phyloP scores from a whole-genome alignment of 2,113 vertebrate genomes.

The Chelonoidis abingdonii region DNA sequence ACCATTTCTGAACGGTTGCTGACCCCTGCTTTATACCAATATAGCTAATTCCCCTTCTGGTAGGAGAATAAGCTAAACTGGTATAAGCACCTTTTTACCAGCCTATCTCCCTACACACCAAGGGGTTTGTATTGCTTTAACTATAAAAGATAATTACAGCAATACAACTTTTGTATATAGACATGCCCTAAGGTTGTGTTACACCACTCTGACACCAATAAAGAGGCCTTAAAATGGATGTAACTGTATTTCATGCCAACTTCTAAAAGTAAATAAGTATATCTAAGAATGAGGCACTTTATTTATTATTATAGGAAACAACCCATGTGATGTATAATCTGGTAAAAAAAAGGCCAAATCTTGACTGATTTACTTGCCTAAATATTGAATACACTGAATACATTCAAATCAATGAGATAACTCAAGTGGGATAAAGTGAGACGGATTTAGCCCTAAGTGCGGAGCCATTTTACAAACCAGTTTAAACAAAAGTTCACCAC shows the following conservation, averaged over 20 bases:
- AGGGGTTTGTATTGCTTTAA: neutral
- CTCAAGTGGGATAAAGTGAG: neutral
- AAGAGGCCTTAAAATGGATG: neutral
- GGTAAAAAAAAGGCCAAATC: neutral
- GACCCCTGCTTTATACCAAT: neutral
- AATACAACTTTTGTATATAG: neutral
- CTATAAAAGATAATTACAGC: neutral
- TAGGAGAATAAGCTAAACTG: neutral
- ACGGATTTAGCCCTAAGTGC: neutral
- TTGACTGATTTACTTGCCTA: slow-evolving; percentile 5
- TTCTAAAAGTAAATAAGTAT: neutral
- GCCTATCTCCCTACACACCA: neutral
- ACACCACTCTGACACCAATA: neutral
- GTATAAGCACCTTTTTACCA: neutral
- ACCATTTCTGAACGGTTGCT: no score
- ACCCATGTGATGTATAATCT: neutral
- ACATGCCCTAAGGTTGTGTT: neutral
- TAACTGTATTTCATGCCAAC: neutral
- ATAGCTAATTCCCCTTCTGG: neutral
- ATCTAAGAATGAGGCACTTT: neutral
- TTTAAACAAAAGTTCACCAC: neutral
- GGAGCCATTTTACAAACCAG: neutral
- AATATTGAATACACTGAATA: neutral
- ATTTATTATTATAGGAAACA: neutral
- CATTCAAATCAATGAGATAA: neutral